Evolutionary conservation across 1,140 invertebrate genomes (phyloP).

Genomic region (Drosophila yakuba): DNA sequence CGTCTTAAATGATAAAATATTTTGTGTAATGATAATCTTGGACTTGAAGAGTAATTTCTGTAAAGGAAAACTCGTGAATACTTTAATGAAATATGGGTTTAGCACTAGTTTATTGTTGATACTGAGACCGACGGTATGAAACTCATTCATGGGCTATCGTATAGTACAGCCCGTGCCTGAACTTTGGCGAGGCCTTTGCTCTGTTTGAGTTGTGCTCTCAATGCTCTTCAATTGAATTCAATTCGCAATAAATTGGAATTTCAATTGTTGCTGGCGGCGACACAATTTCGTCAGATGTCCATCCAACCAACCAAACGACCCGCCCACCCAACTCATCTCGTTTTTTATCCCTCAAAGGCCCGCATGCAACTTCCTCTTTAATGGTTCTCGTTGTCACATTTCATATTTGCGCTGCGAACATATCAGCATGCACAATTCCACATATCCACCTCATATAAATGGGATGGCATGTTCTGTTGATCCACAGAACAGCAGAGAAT

Average conservation of each 20-base stretch:
- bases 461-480: constrained; percentile 19
- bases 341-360: constrained; percentile 23
- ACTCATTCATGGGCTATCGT: constrained; percentile 35
- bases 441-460: neutral
- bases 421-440: neutral
- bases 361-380: constrained; percentile 75
- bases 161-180: constrained; percentile 48
- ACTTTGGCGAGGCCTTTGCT: constrained; percentile 53
- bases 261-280: constrained; percentile 67
- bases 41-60: too few species aligned
- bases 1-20: too few species aligned
- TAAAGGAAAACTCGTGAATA: too few species aligned
- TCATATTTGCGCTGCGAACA: constrained; percentile 33
- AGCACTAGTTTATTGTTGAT: too few species aligned
- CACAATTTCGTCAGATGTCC: constrained; percentile 57
- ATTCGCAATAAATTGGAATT: constrained; percentile 81
- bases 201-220: constrained; percentile 62
- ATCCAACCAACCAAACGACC: neutral
- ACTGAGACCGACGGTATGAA: constrained; percentile 4
- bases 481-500: constrained; percentile 5
- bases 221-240: constrained; percentile 82
- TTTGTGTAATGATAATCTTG: too few species aligned
- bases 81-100: too few species aligned
- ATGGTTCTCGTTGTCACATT: constrained; percentile 50
- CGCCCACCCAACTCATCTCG: neutral